These are phyloP conservation scores for Engraulis encrasicolus DNA, from an alignment of 2,113 vertebrate species.

Conservation along the genomic window DNA sequence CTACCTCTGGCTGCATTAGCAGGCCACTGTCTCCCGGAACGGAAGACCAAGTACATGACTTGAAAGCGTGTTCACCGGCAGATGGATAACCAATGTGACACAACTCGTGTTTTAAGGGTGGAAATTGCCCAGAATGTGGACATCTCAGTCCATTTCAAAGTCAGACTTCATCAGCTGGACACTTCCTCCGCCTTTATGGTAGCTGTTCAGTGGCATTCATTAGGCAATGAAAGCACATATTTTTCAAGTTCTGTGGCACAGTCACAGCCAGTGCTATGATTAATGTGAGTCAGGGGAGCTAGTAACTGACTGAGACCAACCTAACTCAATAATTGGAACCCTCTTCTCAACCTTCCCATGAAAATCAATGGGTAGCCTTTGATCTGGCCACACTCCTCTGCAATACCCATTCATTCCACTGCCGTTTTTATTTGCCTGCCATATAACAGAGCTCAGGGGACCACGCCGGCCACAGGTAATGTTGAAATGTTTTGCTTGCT, in stretches of 20 bases:
- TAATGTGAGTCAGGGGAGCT: not conserved
- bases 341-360: too few species aligned
- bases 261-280: not conserved
- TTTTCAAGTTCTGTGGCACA: not conserved
- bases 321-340: not conserved
- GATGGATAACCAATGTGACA: conserved; percentile 19
- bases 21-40: conserved; percentile 33
- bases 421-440: not conserved
- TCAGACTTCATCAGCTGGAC: not conserved
- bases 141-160: not conserved
- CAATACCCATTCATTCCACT: conserved; percentile 21
- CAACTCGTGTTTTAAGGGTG: not conserved
- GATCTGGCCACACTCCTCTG: conserved; percentile 21
- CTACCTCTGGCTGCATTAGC: conserved; percentile 31
- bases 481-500: conserved; percentile 41
- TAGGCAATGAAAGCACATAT: not conserved
- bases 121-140: not conserved
- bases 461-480: not conserved
- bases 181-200: not conserved
- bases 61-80: conserved; percentile 29
- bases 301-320: conserved; percentile 5
- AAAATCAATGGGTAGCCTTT: conserved; percentile 30
- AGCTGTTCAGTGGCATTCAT: not conserved
- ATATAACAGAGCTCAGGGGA: conserved; percentile 6
- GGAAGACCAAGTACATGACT: conserved; percentile 43